Evolutionary conservation across 1,140 invertebrate genomes (phyloP), one percentile per base, ranked within the genome.

Genomic region (Drosophila kikkawai): DNA sequence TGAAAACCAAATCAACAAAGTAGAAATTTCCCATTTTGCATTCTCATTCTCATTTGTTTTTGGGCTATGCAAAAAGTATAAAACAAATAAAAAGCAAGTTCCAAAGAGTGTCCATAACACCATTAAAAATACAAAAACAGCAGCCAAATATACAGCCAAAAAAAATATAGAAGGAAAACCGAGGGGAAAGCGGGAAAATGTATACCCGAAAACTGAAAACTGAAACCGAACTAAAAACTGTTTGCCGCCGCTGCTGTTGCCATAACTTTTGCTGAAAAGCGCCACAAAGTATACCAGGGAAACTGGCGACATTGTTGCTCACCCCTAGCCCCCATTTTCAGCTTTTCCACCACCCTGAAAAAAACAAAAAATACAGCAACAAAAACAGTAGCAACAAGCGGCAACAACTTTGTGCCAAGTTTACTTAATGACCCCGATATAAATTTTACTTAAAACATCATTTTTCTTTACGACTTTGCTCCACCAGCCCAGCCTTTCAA

Each of bases 401-500:
- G 73, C 80, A 82, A 80, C 85, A 90, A 87, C 84, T 88, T 88
- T 88, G 84, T 90, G 85, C 84, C 85, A 88, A 88, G 84, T 90
- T 88, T 88, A 88, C 84, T 88, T 88, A 88, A 88, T 88, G 84
- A 88, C 85, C 84, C 80, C 81, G 85, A 84, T 88, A 88, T 88
- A 88, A 88, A 88, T 88, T 88, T 88, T 88, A 88, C 84, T 88
- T 88, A 88, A 88, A 88, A 88, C 84, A 88, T 88, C 85, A 88
- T 88, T 88, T 87, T 85, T 88, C 84, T 90, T 88, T 88, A 88
- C 84, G 85, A 90, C 84, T 81, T 84, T 80, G 65, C 71, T 32
- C 36, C 53, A 34, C 11, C 48, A 51, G 5, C 48, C 29, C 79
- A 55, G 15, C 29, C n/a, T 48, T 34, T 45, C 67, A 39, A 37